Evolutionary conservation across 2,888 invertebrate species (phyloP).

Genomic region (Tiphia femorata): DNA sequence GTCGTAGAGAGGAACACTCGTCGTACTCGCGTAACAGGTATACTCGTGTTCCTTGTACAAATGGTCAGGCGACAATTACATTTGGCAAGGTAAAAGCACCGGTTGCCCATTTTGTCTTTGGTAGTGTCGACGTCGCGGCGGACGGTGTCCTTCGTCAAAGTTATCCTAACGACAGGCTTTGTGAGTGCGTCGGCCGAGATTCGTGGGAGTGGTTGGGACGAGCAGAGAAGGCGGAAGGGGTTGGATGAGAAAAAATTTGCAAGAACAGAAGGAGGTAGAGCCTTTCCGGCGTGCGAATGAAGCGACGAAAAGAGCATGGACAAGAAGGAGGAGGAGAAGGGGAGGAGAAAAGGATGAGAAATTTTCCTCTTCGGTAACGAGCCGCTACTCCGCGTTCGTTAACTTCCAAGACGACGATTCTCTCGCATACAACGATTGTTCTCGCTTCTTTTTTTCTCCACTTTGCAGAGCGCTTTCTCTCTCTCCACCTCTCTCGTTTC

Average conservation of each 20-base stretch:
- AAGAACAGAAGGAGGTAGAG: too few species aligned
- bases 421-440: slow-evolving; percentile 22
- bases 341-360: slow-evolving; percentile 21
- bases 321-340: not conserved
- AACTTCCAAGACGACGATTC: slow-evolving; percentile 47
- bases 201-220: not conserved
- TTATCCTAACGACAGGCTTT: slow-evolving; percentile 37
- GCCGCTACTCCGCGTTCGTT: slow-evolving; percentile 43
- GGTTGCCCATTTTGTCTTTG: slow-evolving; percentile 1
- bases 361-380: slow-evolving; percentile 45
- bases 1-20: too few species aligned
- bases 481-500: not conserved
- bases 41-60: too few species aligned
- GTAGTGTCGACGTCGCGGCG: slow-evolving; percentile 2
- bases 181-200: slow-evolving; percentile 24
- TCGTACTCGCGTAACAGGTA: too few species aligned
- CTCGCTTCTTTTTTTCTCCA: slow-evolving; percentile 5
- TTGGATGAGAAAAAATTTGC: not conserved
- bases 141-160: too few species aligned
- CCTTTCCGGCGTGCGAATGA: not conserved
- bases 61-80: too few species aligned
- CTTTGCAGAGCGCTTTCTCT: slow-evolving; percentile 9
- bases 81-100: too few species aligned
- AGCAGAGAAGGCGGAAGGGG: not conserved
- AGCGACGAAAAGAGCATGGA: not conserved